A percentile compares a stretch with the other conserved stretches of the same genome.
phyloP scores from a whole-genome alignment of 2,113 vertebrate genomes.

The Lepisosteus oculatus region DNA sequence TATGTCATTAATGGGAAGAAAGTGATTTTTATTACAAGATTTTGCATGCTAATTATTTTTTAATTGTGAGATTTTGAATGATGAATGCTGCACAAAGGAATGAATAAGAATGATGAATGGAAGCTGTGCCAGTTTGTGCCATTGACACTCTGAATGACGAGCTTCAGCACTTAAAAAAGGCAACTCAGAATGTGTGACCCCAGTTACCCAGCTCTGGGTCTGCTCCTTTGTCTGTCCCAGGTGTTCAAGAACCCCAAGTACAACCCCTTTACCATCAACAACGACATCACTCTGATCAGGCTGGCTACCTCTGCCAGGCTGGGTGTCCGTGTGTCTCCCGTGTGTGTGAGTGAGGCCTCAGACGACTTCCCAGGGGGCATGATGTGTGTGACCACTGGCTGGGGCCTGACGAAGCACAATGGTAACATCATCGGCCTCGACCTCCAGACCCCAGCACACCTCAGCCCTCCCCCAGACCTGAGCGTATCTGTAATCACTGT shows the following conservation, averaged over 20 bases:
- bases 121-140: no score
- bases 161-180: no score
- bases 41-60: no score
- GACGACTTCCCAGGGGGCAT: constrained; percentile 62
- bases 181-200: not conserved
- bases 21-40: no score
- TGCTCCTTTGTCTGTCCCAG: constrained; percentile 38
- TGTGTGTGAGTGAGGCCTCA: constrained; percentile 59
- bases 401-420: constrained; percentile 70
- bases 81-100: no score
- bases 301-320: constrained; percentile 59
- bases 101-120: no score
- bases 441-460: no score
- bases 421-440: constrained; percentile 44
- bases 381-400: constrained; percentile 71
- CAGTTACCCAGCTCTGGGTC: not conserved
- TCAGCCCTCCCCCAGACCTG: no score
- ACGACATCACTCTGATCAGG: constrained; percentile 76
- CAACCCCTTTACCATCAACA: constrained; percentile 55
- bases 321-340: constrained; percentile 53
- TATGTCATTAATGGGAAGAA: no score
- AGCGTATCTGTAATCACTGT: no score
- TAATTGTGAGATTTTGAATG: no score
- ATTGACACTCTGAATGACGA: no score
- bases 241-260: constrained; percentile 71